Percentiles rank a stretch among this genome's conserved stretches.
Conservation (phyloP, 2,797 vertebrate genomes). For the Pagetopsis macropterus region DNA sequence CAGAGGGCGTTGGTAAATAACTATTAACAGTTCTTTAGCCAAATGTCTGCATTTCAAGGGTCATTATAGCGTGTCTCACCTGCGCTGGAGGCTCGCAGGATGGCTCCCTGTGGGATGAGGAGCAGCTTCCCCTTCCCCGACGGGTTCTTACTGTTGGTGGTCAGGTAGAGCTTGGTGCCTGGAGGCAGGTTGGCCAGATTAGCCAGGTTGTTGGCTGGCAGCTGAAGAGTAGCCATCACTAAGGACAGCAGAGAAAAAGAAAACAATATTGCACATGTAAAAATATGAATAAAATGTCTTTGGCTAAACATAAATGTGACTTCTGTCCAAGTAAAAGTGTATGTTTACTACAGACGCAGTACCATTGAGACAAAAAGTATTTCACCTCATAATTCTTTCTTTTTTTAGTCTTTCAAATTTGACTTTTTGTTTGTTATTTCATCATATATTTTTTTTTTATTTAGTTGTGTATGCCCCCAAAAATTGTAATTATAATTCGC, state of each 20-base stretch:
- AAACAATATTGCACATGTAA: not conserved
- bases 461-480: no score
- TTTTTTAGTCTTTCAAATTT: no score
- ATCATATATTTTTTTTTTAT: no score
- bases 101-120: constrained; percentile 98
- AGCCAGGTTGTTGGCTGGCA: constrained; percentile 96
- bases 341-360: not conserved
- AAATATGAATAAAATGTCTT: not conserved
- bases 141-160: constrained; percentile 98
- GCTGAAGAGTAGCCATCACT: constrained; percentile 98
- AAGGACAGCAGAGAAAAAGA: constrained; percentile 29
- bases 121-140: constrained; percentile 98
- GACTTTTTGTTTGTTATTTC: no score
- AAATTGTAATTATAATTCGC: no score
- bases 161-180: constrained; percentile 98
- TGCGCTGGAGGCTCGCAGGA: constrained; percentile 92
- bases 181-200: constrained; percentile 97
- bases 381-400: no score
- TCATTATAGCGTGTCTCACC: constrained; percentile 62
- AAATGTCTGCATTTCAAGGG: constrained; percentile 1
- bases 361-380: not conserved
- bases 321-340: not conserved
- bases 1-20: not conserved
- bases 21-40: not conserved
- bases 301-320: not conserved